phyloP scores from a whole-genome alignment of 2,888 invertebrate species.

The Plagodis dolabraria region DNA sequence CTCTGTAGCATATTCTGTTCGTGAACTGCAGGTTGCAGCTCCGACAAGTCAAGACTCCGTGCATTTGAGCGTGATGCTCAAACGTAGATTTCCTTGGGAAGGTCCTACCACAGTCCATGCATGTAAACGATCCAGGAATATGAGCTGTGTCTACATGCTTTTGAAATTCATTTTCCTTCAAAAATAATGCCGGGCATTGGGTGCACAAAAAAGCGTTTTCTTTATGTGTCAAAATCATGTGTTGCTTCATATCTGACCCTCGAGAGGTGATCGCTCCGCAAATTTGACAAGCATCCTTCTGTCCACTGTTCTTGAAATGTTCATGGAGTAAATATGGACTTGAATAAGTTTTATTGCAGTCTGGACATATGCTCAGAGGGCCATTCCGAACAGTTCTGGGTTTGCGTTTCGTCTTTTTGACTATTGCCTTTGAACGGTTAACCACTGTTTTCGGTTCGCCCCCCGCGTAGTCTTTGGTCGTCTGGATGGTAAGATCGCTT shows the following conservation, averaged over 20 bases:
- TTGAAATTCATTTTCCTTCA: slow-evolving; percentile 47
- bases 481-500: slow-evolving; percentile 55
- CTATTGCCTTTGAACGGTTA: slow-evolving; percentile 52
- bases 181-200: slow-evolving; percentile 62
- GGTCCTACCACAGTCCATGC: slow-evolving; percentile 65
- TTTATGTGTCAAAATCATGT: slow-evolving; percentile 55
- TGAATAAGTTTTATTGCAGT: slow-evolving; percentile 65
- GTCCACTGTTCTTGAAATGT: slow-evolving; percentile 71
- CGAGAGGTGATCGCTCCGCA: slow-evolving; percentile 60
- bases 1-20: slow-evolving; percentile 70
- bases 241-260: slow-evolving; percentile 61
- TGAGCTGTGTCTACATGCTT: slow-evolving; percentile 60
- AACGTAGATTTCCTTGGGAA: slow-evolving; percentile 62
- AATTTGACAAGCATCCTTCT: slow-evolving; percentile 65
- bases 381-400: slow-evolving; percentile 52
- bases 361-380: slow-evolving; percentile 59
- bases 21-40: slow-evolving; percentile 68
- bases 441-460: slow-evolving; percentile 53
- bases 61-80: slow-evolving; percentile 71
- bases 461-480: slow-evolving; percentile 55
- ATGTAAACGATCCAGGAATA: slow-evolving; percentile 55
- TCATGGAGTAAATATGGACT: slow-evolving; percentile 64
- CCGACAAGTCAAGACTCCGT: slow-evolving; percentile 69
- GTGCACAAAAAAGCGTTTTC: slow-evolving; percentile 52
- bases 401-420: slow-evolving; percentile 46